Conservation (phyloP, 2,888 invertebrate species). For the Julus scandinavius region DNA sequence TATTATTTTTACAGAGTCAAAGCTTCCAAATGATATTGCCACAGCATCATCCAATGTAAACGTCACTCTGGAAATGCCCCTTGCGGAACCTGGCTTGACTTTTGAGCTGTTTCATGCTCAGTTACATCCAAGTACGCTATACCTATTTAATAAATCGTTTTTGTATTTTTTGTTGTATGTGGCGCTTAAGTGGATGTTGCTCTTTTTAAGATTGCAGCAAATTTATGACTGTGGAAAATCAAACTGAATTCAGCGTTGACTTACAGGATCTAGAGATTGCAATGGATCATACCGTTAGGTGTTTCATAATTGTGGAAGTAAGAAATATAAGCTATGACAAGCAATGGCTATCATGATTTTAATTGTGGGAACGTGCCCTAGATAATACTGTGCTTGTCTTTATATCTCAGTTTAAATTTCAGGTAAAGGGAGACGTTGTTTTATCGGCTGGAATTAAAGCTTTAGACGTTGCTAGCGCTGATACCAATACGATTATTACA, state of each 20-base stretch:
- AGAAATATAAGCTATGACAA: background rate
- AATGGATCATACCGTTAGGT: background rate
- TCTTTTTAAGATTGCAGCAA: background rate
- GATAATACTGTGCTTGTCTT: no score
- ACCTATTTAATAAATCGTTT: no score
- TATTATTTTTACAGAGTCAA: background rate
- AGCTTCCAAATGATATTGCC: constrained; percentile 19
- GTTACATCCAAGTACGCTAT: constrained; percentile 40
- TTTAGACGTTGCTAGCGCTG: background rate
- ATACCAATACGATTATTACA: background rate
- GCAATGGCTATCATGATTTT: no score
- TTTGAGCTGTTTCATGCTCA: constrained; percentile 49
- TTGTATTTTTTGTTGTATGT: background rate
- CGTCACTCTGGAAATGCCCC: background rate
- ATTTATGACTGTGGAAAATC: background rate
- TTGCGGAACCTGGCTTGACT: background rate
- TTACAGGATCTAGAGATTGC: background rate
- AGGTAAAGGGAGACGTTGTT: background rate
- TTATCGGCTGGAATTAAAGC: background rate
- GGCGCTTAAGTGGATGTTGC: no score
- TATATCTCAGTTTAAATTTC: background rate
- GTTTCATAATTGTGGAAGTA: constrained; percentile 34
- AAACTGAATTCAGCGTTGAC: background rate
- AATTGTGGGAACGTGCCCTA: no score
- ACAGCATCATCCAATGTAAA: background rate